phyloP scores from a whole-genome alignment of 2,113 vertebrate genomes.

The Orientallactaga bullata region DNA sequence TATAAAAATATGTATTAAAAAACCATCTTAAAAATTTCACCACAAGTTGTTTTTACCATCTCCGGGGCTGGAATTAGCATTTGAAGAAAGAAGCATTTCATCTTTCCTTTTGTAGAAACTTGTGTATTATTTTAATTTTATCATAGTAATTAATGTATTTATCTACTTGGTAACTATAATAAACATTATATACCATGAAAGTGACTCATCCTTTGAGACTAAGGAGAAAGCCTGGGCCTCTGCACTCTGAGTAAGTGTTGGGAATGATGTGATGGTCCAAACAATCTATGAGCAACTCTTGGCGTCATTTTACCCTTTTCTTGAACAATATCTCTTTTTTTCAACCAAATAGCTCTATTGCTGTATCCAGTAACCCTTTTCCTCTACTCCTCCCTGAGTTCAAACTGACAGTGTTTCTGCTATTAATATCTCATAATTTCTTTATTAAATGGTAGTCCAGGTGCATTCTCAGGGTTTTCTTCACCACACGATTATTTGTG shows the following conservation, averaged over 20 bases:
- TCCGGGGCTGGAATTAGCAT: not conserved
- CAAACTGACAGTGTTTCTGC: too few relatives aligned
- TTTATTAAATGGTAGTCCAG: not conserved
- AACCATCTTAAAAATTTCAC: not conserved
- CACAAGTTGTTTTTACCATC: not conserved
- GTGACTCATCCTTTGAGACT: not conserved
- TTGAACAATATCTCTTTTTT: not conserved
- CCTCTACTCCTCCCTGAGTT: not conserved
- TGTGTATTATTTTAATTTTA: not conserved
- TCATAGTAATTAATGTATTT: not conserved
- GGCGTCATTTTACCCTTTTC: not conserved
- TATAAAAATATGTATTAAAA: too few relatives aligned
- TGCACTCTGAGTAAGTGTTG: not conserved
- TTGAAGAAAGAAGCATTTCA: not conserved
- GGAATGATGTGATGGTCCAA: not conserved
- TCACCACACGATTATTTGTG: not conserved
- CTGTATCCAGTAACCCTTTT: not conserved
- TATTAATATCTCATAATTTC: not conserved
- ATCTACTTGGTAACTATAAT: not conserved
- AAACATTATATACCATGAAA: not conserved
- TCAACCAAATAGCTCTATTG: not conserved
- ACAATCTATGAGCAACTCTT: not conserved
- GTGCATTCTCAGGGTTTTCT: too few relatives aligned
- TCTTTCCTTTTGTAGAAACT: conserved; percentile 23
- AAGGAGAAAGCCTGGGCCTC: not conserved